Percentiles rank a stretch among this genome's conserved stretches.
phyloP scores from a whole-genome alignment of 2,113 vertebrate species.

The Cyprinus carpio region DNA sequence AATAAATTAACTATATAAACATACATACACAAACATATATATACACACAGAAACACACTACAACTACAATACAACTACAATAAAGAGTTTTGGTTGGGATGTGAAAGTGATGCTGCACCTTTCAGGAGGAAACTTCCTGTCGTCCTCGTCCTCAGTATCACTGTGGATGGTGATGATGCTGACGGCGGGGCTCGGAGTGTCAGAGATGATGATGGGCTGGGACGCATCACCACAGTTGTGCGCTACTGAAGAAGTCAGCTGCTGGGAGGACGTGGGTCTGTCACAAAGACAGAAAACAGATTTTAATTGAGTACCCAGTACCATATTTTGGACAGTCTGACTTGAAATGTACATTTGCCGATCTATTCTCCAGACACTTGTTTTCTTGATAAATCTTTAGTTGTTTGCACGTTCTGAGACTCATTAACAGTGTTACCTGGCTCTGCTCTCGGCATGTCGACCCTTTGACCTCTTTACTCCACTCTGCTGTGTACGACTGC shows the following conservation, averaged over 20 bases:
- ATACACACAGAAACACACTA: no score
- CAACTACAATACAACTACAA: no score
- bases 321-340: not conserved
- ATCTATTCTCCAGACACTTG: not conserved
- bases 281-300: not conserved
- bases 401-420: not conserved
- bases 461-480: slow-evolving; percentile 85
- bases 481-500: slow-evolving; percentile 82
- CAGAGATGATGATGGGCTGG: slow-evolving; percentile 95
- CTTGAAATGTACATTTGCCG: no score
- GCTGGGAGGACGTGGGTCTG: slow-evolving; percentile 80
- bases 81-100: not conserved
- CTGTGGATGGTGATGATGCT: slow-evolving; percentile 99
- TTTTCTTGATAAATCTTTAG: no score
- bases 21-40: no score
- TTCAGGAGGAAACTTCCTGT: slow-evolving; percentile 86
- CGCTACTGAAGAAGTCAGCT: slow-evolving; percentile 75
- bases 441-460: slow-evolving; percentile 80
- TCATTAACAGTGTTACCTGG: slow-evolving; percentile 58
- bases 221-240: slow-evolving; percentile 82
- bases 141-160: slow-evolving; percentile 95
- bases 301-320: not conserved
- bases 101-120: slow-evolving; percentile 66
- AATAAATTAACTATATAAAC: no score
- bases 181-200: slow-evolving; percentile 94